Conservation (phyloP, 2,888 invertebrate genomes). For the Asteroscopus sphinx region DNA sequence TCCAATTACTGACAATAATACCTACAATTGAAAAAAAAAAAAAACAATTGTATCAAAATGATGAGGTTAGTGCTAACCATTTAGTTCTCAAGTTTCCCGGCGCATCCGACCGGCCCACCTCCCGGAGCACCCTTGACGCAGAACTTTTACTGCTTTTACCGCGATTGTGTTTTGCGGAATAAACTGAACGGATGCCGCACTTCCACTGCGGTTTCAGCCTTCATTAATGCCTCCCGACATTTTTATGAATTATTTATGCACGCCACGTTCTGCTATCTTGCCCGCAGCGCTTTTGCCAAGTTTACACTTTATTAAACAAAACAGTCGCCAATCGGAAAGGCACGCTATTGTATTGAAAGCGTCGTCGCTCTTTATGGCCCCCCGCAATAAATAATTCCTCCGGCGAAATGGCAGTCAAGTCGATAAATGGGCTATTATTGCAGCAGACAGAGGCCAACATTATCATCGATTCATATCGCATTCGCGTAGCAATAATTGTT, state of each 20-base stretch:
- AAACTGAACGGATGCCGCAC: constrained; percentile 66
- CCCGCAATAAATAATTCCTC: constrained; percentile 85
- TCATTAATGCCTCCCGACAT: constrained; percentile 81
- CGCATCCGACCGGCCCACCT: constrained; percentile 52
- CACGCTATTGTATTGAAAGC: constrained; percentile 83
- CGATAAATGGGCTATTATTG: constrained; percentile 88
- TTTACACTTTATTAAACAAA: constrained; percentile 85
- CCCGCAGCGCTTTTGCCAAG: constrained; percentile 70
- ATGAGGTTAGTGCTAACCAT: constrained; percentile 38
- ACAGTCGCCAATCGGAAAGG: constrained; percentile 76
- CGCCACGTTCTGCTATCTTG: constrained; percentile 77
- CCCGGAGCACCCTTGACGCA: constrained; percentile 36
- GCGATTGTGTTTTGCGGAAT: constrained; percentile 61
- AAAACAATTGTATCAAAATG: constrained; percentile 30
- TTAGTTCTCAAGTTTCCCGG: constrained; percentile 50
- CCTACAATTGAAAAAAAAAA: not conserved
- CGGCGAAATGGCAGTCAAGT: constrained; percentile 81
- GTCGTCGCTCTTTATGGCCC: constrained; percentile 79
- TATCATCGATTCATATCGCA: constrained; percentile 87
- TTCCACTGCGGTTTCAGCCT: constrained; percentile 77
- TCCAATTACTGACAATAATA: not conserved
- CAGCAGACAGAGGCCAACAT: constrained; percentile 85
- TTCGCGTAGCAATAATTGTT: constrained; percentile 86
- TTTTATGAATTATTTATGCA: constrained; percentile 87
- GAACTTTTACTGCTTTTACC: constrained; percentile 67